Conservation (phyloP, 2,888 invertebrate genomes). For the Dorcus hopei region DNA sequence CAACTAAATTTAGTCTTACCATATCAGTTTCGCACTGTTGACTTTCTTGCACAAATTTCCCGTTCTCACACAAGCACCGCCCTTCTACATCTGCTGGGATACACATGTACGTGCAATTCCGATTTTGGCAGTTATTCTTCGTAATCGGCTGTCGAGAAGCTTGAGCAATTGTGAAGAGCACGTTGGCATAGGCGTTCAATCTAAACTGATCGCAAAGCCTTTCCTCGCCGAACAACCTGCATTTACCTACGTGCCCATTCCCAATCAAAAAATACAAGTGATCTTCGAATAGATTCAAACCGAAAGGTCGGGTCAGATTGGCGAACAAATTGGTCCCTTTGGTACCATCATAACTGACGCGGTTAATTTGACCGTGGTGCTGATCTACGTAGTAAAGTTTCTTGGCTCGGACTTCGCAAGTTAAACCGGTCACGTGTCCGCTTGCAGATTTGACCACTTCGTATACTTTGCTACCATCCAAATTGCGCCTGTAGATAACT, state of each 20-base stretch:
- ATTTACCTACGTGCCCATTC: slow-evolving; percentile 58
- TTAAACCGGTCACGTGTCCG: slow-evolving; percentile 49
- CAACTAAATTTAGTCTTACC: neutral
- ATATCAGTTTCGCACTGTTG: slow-evolving; percentile 37
- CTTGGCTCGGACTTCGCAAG: slow-evolving; percentile 55
- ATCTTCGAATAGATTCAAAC: slow-evolving; percentile 71
- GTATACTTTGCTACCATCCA: slow-evolving; percentile 53
- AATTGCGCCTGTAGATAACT: slow-evolving; percentile 53
- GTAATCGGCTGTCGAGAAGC: slow-evolving; percentile 54
- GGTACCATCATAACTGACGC: slow-evolving; percentile 52
- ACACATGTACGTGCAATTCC: slow-evolving; percentile 62
- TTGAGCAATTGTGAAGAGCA: slow-evolving; percentile 56
- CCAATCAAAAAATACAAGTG: slow-evolving; percentile 68
- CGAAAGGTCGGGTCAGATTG: slow-evolving; percentile 57
- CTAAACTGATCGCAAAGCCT: slow-evolving; percentile 41
- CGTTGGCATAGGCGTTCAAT: slow-evolving; percentile 49
- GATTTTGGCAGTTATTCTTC: slow-evolving; percentile 52
- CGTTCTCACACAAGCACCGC: slow-evolving; percentile 59
- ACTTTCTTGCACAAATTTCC: slow-evolving; percentile 44
- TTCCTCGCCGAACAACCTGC: slow-evolving; percentile 54
- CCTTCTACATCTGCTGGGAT: slow-evolving; percentile 52
- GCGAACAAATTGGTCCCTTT: slow-evolving; percentile 48
- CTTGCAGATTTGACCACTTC: slow-evolving; percentile 45
- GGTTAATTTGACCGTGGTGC: slow-evolving; percentile 53
- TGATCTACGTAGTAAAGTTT: slow-evolving; percentile 76